phyloP scores from a whole-genome alignment of 2,797 vertebrate genomes.

The Ambastaia sidthimunki region DNA sequence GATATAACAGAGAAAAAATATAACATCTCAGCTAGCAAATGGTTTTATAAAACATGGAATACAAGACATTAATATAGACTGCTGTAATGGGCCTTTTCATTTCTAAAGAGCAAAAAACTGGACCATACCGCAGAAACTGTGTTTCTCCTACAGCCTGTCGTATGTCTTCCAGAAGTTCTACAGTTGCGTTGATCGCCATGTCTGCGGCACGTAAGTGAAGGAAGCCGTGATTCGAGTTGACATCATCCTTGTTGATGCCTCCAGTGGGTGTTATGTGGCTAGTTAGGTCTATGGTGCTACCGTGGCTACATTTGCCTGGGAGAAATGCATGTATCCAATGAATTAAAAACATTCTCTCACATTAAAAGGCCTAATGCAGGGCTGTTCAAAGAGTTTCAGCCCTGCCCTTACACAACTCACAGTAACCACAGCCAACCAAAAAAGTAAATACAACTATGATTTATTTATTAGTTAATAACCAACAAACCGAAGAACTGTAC shows the following conservation, averaged over 20 bases:
- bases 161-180: slow-evolving; percentile 74
- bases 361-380: not conserved
- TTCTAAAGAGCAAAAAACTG: not conserved
- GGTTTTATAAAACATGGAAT: too few relatives aligned
- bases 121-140: slow-evolving; percentile 68
- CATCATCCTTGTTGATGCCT: slow-evolving; percentile 50
- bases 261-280: slow-evolving; percentile 45
- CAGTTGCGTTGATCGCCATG: slow-evolving; percentile 68
- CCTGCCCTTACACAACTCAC: not conserved
- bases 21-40: too few relatives aligned
- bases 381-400: too few relatives aligned
- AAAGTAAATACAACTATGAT: not conserved
- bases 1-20: too few relatives aligned
- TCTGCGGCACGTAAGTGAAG: slow-evolving; percentile 69
- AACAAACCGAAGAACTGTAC: too few relatives aligned
- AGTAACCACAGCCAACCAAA: not conserved
- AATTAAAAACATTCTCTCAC: not conserved
- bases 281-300: slow-evolving; percentile 47
- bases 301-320: slow-evolving; percentile 76
- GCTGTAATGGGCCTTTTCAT: not conserved
- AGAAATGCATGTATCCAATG: not conserved
- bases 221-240: slow-evolving; percentile 17
- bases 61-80: not conserved
- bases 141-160: slow-evolving; percentile 61
- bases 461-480: too few relatives aligned